A percentile compares a stretch with the other conserved stretches of the same genome.
Evolutionary conservation across 2,888 invertebrate species (phyloP).

Genomic region (Biston betularia): DNA sequence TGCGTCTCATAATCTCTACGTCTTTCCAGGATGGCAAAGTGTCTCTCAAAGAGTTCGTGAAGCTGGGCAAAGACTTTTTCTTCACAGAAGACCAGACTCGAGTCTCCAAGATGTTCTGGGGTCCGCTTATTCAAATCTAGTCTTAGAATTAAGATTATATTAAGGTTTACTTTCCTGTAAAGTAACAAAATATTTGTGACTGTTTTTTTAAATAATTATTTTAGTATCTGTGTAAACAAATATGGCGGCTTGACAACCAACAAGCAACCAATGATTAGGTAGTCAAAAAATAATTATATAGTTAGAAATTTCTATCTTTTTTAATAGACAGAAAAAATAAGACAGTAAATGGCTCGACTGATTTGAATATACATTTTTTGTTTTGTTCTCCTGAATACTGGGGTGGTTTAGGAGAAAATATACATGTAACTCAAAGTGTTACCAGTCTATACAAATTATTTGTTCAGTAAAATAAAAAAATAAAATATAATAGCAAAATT

Average conservation of each 20-base stretch:
- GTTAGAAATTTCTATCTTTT: too few relatives aligned
- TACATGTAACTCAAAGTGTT: too few relatives aligned
- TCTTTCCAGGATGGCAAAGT: constrained; percentile 89
- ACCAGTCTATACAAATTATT: too few relatives aligned
- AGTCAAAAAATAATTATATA: too few relatives aligned
- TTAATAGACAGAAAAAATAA: too few relatives aligned
- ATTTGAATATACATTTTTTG: too few relatives aligned
- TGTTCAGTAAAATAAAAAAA: too few relatives aligned
- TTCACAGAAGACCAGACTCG: constrained; percentile 90
- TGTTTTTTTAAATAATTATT: background rate
- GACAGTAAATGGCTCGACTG: too few relatives aligned
- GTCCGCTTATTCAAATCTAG: constrained; percentile 89
- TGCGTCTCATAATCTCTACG: constrained; percentile 11
- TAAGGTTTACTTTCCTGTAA: constrained; percentile 4
- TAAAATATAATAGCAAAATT: too few relatives aligned
- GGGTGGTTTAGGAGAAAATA: too few relatives aligned
- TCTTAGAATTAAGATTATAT: constrained; percentile 33
- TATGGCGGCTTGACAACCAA: background rate
- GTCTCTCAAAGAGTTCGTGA: constrained; percentile 92
- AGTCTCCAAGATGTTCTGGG: constrained; percentile 95
- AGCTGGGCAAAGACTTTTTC: constrained; percentile 93
- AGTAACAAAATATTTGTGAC: too few relatives aligned
- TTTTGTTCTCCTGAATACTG: too few relatives aligned
- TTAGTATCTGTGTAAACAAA: background rate
- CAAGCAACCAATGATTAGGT: background rate